Conservation (phyloP, 2,888 invertebrate species). For the Cosmia pyralina region DNA sequence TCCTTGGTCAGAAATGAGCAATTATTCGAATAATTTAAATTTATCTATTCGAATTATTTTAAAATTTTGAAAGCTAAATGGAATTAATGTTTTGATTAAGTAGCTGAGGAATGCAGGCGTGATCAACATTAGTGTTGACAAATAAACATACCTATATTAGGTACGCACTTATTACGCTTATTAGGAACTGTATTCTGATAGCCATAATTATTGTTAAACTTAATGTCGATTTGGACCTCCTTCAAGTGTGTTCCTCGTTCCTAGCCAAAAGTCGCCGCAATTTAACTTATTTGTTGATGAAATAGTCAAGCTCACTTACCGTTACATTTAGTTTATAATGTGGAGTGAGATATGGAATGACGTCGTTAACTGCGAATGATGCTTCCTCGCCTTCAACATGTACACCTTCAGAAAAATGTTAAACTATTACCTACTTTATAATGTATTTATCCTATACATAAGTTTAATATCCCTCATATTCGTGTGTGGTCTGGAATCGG, state of each 20-base stretch:
- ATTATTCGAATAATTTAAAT: too few species aligned
- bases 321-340: constrained; percentile 8
- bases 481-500: too few species aligned
- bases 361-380: neutral
- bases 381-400: constrained; percentile 11
- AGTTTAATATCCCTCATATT: too few species aligned
- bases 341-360: constrained; percentile 1
- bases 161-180: neutral
- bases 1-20: too few species aligned
- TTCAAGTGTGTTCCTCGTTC: neutral
- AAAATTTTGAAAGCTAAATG: too few species aligned
- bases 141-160: too few species aligned
- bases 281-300: neutral
- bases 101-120: too few species aligned
- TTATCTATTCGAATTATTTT: too few species aligned
- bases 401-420: neutral
- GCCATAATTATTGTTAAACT: neutral
- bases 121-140: too few species aligned
- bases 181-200: neutral
- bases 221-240: neutral
- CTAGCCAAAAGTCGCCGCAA: neutral
- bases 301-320: constrained; percentile 17
- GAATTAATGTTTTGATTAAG: too few species aligned
- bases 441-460: neutral
- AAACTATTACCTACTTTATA: neutral